Evolutionary conservation across 2,888 invertebrate genomes (phyloP).

Genomic region (Ceriagrion tenellum): DNA sequence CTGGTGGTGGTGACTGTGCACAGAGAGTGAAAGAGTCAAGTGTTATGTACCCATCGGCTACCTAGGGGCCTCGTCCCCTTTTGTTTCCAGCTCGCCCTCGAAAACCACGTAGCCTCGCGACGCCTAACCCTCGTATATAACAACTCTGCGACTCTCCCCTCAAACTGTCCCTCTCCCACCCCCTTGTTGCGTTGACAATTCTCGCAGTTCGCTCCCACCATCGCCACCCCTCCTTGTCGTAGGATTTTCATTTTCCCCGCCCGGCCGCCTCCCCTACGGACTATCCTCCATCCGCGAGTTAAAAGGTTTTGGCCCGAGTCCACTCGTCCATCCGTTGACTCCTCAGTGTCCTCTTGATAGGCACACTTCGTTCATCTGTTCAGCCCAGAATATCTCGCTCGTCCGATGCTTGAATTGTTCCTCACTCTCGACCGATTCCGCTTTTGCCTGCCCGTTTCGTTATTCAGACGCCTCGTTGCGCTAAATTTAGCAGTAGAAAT

Average conservation of each 20-base stretch:
- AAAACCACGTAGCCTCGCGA: not conserved
- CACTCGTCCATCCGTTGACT: not conserved
- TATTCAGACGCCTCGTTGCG: not conserved
- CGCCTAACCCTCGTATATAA: not conserved
- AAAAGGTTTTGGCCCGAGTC: not conserved
- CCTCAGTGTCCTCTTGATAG: not conserved
- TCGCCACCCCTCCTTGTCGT: too few species aligned
- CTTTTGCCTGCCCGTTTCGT: not conserved
- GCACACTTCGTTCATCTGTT: not conserved
- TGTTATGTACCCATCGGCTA: constrained; percentile 56
- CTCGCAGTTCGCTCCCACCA: not conserved
- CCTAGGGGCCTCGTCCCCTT: constrained; percentile 16
- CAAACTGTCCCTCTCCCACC: not conserved
- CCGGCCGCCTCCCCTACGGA: not conserved
- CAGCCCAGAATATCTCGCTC: not conserved
- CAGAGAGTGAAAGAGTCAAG: constrained; percentile 35
- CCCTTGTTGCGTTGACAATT: not conserved
- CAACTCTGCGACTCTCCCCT: not conserved
- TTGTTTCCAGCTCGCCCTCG: constrained; percentile 7
- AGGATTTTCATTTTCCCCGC: not conserved
- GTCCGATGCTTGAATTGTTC: not conserved
- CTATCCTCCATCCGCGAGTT: not conserved
- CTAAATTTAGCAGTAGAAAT: not conserved
- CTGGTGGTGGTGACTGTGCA: not conserved
- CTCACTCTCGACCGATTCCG: not conserved